Evolutionary conservation across 92 coral and sea anemone species (phyloP), one percentile per base, ranked within the genome.

Genomic region (Palythoa heliodiscus): DNA sequence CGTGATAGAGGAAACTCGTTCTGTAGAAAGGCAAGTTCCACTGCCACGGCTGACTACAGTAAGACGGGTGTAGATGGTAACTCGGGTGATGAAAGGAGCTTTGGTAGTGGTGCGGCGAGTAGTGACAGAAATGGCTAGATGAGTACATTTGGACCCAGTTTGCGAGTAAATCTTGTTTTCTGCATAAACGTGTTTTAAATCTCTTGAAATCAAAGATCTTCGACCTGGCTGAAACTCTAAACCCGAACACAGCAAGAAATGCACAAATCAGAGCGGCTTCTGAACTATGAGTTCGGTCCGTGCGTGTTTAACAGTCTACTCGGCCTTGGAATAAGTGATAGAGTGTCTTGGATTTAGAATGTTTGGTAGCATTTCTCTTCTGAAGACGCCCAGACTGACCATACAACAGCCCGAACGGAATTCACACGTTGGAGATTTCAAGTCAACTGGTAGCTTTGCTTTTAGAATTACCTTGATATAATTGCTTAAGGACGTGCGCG

Each of bases 401-500:
- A 23, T 47, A 16, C 22, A 14, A 53, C 5, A 80, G 61, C 61
- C 55, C 35, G 66, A 68, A 66, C 84, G 58, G 84, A 66, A 23
- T 48, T 80, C 84, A 43, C 73, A 29, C 83, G 25, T 78, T 78
- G 61, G 57, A 64, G 38, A 70, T 38, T 52, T 80, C 4, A 11
- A 80, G 70, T 68, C 39, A 66, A 64, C 74, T 80, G 57, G 63
- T 35, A 61, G 58, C 29, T 66, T 80, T 64, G 84, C 74, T 73
- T 80, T 14, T 63, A 52, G 61, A 68, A 80, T 48, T 50, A 80
- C 16, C 73, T 64, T 50, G 72, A 80, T 80, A 80, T 80, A 67
- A 79, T 73, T 68, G 75, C 14, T 52, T 48, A 77, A 83, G 86
- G 88, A 86, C 88, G 87, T 43, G 50, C 75, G 83, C 53, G 73